Evolutionary conservation across 1,140 invertebrate genomes (phyloP).

Genomic region (Listronotus bonariensis): DNA sequence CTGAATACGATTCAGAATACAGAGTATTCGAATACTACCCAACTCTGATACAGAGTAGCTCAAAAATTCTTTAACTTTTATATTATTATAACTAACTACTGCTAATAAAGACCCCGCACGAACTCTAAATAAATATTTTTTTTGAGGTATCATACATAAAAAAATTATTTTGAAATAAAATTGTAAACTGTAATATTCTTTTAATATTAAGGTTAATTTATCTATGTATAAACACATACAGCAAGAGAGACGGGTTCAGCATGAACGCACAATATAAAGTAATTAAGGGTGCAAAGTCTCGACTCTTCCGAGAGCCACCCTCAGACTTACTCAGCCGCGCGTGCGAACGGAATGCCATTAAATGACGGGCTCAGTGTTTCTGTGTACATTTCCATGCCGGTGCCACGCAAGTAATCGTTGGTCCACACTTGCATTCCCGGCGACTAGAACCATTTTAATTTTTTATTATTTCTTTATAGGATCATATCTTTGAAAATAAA

Average conservation of each 20-base stretch:
- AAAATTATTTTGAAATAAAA: background rate
- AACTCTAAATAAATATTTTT: too few species aligned
- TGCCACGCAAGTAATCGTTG: slow-evolving; percentile 97
- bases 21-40: too few species aligned
- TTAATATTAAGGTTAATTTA: background rate
- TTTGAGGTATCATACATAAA: too few species aligned
- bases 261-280: slow-evolving; percentile 15
- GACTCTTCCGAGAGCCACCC: slow-evolving; percentile 10
- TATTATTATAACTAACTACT: too few species aligned
- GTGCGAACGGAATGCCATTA: slow-evolving; percentile 96
- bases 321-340: slow-evolving; percentile 95
- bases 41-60: too few species aligned
- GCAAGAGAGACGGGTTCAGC: background rate
- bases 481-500: too few species aligned
- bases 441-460: slow-evolving; percentile 65
- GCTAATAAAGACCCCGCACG: too few species aligned
- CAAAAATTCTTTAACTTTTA: too few species aligned
- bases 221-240: background rate
- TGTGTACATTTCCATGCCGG: slow-evolving; percentile 99
- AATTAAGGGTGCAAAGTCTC: slow-evolving; percentile 18
- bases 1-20: too few species aligned
- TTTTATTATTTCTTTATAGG: too few species aligned
- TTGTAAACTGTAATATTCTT: background rate
- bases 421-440: slow-evolving; percentile 95
- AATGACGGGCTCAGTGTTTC: slow-evolving; percentile 95